Percentiles rank a stretch among this genome's conserved stretches.
phyloP scores from a whole-genome alignment of 2,797 vertebrate genomes.

The Urosaurus nigricauda region DNA sequence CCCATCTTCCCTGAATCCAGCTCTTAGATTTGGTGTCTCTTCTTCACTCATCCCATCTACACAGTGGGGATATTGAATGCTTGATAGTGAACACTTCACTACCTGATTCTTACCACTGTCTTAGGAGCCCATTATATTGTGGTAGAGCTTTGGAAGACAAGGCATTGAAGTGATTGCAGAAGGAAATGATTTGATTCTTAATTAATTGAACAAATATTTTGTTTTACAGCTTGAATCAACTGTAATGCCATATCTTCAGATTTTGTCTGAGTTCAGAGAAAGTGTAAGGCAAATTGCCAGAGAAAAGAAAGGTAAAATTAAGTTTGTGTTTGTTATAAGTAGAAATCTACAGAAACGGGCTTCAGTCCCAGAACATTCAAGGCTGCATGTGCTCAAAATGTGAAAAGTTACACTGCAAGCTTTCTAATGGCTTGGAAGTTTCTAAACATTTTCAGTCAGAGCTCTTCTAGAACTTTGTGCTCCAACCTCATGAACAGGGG shows the following conservation, averaged over 20 bases:
- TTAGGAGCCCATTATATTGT: background rate
- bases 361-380: background rate
- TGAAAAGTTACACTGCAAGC: too few species aligned
- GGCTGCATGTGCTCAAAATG: background rate
- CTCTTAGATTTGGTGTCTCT: background rate
- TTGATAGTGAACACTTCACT: background rate
- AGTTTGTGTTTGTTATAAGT: constrained; percentile 17
- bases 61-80: background rate
- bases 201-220: constrained; percentile 54
- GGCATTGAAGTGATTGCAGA: constrained; percentile 23
- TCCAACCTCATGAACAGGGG: background rate
- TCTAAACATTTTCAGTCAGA: background rate
- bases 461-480: background rate
- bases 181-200: constrained; percentile 13
- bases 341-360: background rate
- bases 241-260: constrained; percentile 93
- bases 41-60: background rate
- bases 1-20: background rate
- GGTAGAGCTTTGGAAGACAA: constrained; percentile 29
- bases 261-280: constrained; percentile 93
- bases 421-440: background rate
- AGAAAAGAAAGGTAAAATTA: constrained; percentile 88
- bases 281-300: constrained; percentile 89
- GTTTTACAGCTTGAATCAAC: constrained; percentile 88
- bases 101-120: background rate